Conservation (phyloP, 2,888 invertebrate species). For the Tetragnatha montana region DNA sequence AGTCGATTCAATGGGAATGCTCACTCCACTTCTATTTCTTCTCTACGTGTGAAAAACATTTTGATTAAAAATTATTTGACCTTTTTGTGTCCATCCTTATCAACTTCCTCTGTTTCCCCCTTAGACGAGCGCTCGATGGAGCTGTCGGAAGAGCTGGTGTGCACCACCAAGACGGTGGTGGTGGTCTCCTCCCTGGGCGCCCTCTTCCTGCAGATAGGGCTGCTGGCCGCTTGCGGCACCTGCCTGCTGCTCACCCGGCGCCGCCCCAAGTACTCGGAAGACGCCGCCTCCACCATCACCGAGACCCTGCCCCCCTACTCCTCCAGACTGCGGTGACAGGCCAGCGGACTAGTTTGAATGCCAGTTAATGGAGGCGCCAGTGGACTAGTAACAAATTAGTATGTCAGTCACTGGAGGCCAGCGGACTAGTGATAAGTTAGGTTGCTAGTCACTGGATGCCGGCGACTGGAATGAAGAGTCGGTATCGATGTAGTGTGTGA, state of each 20-base stretch:
- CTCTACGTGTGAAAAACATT: too few species aligned
- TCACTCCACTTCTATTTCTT: too few species aligned
- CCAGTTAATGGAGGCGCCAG: not conserved
- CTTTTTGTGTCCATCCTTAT: too few species aligned
- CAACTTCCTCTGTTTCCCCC: not conserved
- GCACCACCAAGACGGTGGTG: conserved; percentile 66
- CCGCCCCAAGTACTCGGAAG: conserved; percentile 39
- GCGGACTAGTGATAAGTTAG: too few species aligned
- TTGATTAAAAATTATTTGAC: too few species aligned
- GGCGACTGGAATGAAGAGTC: too few species aligned
- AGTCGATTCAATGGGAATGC: too few species aligned
- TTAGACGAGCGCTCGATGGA: conserved; percentile 50
- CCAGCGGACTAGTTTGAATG: not conserved
- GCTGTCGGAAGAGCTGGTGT: conserved; percentile 54
- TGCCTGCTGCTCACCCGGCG: conserved; percentile 58
- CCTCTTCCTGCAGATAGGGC: conserved; percentile 62
- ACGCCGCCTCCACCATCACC: conserved; percentile 65
- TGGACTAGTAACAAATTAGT: not conserved
- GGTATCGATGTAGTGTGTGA: too few species aligned
- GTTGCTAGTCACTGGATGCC: too few species aligned
- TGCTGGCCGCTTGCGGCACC: conserved; percentile 66
- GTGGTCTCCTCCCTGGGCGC: conserved; percentile 68
- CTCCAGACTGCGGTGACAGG: conserved; percentile 48
- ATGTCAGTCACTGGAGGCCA: too few species aligned
- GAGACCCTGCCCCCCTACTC: conserved; percentile 58